A percentile compares a stretch with the other conserved stretches of the same genome.
phyloP scores from a whole-genome alignment of 2,113 vertebrate genomes.

The Aldabrachelys gigantea region DNA sequence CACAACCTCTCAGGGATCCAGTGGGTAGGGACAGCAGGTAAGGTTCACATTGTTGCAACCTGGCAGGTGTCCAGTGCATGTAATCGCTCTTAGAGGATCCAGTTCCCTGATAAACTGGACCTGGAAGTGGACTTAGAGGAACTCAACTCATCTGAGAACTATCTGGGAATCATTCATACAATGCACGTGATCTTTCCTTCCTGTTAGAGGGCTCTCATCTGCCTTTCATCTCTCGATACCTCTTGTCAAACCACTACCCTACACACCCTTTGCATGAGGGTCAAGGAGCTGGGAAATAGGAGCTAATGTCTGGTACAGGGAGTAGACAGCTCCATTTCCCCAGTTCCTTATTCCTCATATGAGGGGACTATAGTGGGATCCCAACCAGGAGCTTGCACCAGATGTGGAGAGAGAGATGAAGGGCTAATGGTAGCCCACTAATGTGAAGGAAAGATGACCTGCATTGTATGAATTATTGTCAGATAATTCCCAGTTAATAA shows the following conservation, averaged over 20 bases:
- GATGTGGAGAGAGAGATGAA: background rate
- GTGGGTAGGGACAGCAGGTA: background rate
- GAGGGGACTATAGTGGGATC: background rate
- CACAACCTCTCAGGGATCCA: background rate
- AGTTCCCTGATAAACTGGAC: background rate
- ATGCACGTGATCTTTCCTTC: background rate
- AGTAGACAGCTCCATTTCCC: background rate
- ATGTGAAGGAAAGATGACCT: background rate
- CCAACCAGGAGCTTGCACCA: background rate
- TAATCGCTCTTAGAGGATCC: background rate
- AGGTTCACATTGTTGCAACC: background rate
- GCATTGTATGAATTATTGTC: accelerated
- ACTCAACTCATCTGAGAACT: background rate
- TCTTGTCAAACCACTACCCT: background rate
- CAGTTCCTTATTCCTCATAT: accelerated
- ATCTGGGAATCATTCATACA: background rate
- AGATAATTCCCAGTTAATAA: background rate
- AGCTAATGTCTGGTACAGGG: accelerated
- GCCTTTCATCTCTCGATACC: background rate
- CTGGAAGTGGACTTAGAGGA: background rate
- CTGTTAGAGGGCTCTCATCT: background rate
- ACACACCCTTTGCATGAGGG: background rate
- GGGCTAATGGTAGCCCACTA: background rate
- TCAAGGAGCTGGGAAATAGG: background rate
- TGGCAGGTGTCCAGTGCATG: background rate